Base-by-base conservation (phyloP, 2,113 vertebrate species). In the Meleagris gallopavo region DNA sequence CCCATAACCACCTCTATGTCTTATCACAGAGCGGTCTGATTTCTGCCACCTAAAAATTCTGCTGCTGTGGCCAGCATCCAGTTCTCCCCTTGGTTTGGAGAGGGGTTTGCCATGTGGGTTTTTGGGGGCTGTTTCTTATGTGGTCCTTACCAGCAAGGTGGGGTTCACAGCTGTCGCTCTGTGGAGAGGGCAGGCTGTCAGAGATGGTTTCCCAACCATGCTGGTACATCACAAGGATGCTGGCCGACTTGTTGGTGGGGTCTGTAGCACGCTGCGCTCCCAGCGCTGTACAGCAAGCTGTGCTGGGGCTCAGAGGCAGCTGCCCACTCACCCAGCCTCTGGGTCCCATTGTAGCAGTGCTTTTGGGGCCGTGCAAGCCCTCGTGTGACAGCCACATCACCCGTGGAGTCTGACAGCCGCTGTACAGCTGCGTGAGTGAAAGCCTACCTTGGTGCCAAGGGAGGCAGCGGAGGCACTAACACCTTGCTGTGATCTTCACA, bases 261-360 rank as follows among this genome's bases (percentile, higher is more conserved):
- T 45, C n/a, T 86, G 36, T 72, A 50, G 36, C 55, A 32, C 11
- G 6, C 30, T 55, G 55, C 30, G 10, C 30, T 32, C 17, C 17
- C 30, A 32, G 30, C 8, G 55, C 55, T 1, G 18, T 32, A 38
- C 22, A 83, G 45, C n/a, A 29, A 90, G 46, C 54, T 71, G 34
- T 18, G 46, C 79, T 22, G 9, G 54, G 74, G 43, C 74, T 73
- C 60, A 13, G 46, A 77, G 43, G 69, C 20, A 67, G 57, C 27
- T 3, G 18, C 70, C 43, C 0, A 0, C 43, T 54, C 24, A 34
- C 62, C 20, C 29, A 65, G 48, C 58, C 55, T 46, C 11, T 1
- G 0, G 27, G 45, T 21, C 0, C 0, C 21, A 36, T 30, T 65
- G 18, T 52, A 29, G 7, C 1, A 0, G 45, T 22, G 64, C 46